A percentile compares a stretch with the other conserved stretches of the same genome.
phyloP scores from a whole-genome alignment of 2,888 invertebrate genomes.

The Strigamia transsilvanica region DNA sequence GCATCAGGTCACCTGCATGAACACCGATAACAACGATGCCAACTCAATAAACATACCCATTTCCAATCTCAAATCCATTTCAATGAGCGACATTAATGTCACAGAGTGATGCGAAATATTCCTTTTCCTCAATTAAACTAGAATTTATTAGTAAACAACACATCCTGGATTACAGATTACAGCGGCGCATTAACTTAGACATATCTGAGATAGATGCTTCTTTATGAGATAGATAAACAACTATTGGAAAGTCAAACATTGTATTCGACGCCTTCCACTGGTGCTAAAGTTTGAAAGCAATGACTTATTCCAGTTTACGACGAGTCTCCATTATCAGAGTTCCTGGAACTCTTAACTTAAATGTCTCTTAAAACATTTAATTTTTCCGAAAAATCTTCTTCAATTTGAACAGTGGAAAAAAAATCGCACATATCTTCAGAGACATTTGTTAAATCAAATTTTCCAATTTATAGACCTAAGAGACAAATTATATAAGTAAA shows the following conservation, averaged over 20 bases:
- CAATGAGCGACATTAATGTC: constrained; percentile 28
- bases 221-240: background rate
- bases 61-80: constrained; percentile 31
- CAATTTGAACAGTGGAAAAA: too few species aligned
- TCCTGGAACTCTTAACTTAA: too few species aligned
- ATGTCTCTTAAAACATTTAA: too few species aligned
- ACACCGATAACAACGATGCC: constrained; percentile 36
- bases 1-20: constrained; percentile 44
- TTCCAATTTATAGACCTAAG: background rate
- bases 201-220: background rate
- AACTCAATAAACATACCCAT: constrained; percentile 32
- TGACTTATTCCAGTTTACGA: too few species aligned
- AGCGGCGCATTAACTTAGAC: background rate
- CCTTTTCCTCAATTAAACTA: background rate
- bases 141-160: background rate
- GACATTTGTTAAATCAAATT: background rate
- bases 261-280: too few species aligned
- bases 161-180: constrained; percentile 13
- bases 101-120: background rate
- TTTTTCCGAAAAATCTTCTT: too few species aligned
- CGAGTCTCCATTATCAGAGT: too few species aligned
- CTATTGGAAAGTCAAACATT: too few species aligned
- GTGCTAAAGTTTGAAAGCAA: too few species aligned
- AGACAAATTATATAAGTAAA: background rate
- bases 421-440: too few species aligned